A percentile compares a stretch with the other conserved stretches of the same genome.
These are phyloP conservation scores for Catostylus mosaicus DNA, from an alignment of 30 jellyfish, hydroid and myxozoan genomes.

Conservation along the genomic window DNA sequence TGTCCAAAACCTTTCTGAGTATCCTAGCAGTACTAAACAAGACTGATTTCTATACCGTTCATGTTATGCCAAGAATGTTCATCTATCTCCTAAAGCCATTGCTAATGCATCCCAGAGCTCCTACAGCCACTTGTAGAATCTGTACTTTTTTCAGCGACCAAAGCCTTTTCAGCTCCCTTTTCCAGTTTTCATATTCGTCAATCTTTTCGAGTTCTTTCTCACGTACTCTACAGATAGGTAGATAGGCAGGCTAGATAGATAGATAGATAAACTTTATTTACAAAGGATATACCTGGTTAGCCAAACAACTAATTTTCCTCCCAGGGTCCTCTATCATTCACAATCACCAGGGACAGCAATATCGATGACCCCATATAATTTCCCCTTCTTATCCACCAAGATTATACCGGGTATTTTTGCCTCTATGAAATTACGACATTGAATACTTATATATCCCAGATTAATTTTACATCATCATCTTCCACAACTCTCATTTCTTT, in stretches of 20 bases:
- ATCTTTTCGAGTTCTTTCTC: too few species aligned
- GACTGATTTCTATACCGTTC: constrained; percentile 11
- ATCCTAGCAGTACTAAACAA: constrained; percentile 17
- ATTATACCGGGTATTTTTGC: not conserved
- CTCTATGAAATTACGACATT: not conserved
- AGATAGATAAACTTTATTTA: too few species aligned
- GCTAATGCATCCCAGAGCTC: not conserved
- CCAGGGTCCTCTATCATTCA: too few species aligned
- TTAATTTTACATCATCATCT: constrained; percentile 1
- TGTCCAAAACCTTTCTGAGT: constrained; percentile 17
- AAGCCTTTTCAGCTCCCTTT: not conserved
- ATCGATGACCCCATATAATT: not conserved
- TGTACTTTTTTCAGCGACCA: not conserved
- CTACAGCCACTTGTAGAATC: too few species aligned
- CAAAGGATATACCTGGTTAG: too few species aligned
- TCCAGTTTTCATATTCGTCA: too few species aligned
- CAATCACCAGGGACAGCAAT: constrained; percentile 5
- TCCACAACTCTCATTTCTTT: constrained; percentile 6
- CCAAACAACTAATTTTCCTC: too few species aligned
- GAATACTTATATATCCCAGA: constrained; percentile 8
- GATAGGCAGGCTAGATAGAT: too few species aligned
- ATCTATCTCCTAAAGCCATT: constrained; percentile 4
- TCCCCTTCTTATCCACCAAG: not conserved
- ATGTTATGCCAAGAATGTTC: not conserved
- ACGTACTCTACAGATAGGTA: too few species aligned